These are phyloP conservation scores for Chrysolina americana DNA, from an alignment of 2,888 invertebrate species.

Conservation along the genomic window DNA sequence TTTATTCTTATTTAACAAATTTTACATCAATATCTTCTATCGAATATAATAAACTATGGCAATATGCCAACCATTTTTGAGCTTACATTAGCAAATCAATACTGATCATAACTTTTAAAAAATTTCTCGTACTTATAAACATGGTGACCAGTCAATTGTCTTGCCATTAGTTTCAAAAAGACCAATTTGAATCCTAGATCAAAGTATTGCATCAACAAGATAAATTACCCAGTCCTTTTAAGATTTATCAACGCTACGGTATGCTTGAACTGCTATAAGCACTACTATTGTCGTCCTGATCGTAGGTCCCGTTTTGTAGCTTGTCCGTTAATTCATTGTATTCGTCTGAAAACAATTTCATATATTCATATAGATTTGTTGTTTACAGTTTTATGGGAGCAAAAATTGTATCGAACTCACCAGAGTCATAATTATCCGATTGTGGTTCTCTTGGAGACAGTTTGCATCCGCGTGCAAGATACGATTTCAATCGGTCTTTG, in stretches of 20 bases:
- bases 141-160: background rate
- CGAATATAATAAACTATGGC: too few species aligned
- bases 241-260: background rate
- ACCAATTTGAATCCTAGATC: background rate
- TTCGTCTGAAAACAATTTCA: conserved; percentile 58
- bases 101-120: background rate
- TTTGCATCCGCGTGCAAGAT: conserved; percentile 81
- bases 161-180: background rate
- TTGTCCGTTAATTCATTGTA: conserved; percentile 54
- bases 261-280: conserved; percentile 64
- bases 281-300: conserved; percentile 63
- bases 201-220: background rate
- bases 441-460: conserved; percentile 81
- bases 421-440: conserved; percentile 81
- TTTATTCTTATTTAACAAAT: too few species aligned
- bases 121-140: background rate
- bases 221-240: background rate
- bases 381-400: conserved; percentile 7
- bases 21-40: too few species aligned
- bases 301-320: conserved; percentile 50
- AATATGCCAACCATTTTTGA: background rate
- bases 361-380: conserved; percentile 31
- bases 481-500: conserved; percentile 82
- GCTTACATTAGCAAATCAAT: background rate
- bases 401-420: conserved; percentile 58